Percentiles rank a stretch among this genome's conserved stretches.
These are phyloP conservation scores for Aphelinus atriplicis DNA, from an alignment of 1,140 invertebrate species.

Conservation along the genomic window DNA sequence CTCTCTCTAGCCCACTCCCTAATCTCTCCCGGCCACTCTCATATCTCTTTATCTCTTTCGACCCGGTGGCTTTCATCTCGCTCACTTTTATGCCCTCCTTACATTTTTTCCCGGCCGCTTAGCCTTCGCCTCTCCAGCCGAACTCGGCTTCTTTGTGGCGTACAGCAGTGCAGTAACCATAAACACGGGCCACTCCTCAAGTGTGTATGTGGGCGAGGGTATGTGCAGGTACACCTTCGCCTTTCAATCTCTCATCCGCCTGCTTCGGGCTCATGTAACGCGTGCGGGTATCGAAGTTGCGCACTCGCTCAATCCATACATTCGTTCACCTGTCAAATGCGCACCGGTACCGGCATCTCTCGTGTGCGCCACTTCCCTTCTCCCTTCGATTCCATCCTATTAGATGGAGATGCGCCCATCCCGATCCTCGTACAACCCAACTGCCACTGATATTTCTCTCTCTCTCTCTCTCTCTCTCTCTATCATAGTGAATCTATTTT, in stretches of 20 bases:
- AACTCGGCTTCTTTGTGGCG: too few relatives aligned
- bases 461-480: too few relatives aligned
- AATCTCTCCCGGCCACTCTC: neutral
- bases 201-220: too few relatives aligned
- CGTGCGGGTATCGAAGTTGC: too few relatives aligned
- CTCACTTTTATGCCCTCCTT: conserved; percentile 17
- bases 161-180: neutral
- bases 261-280: too few relatives aligned
- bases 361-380: neutral
- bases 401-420: neutral
- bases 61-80: neutral
- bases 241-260: too few relatives aligned
- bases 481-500: too few relatives aligned
- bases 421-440: neutral
- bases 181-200: conserved; percentile 2
- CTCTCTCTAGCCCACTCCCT: neutral
- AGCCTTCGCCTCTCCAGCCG: neutral
- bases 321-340: conserved; percentile 41
- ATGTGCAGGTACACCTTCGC: too few relatives aligned
- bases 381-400: too few relatives aligned
- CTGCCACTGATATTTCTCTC: neutral
- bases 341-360: conserved; percentile 20
- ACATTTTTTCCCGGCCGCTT: neutral
- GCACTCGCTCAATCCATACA: neutral
- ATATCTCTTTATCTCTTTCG: conserved; percentile 9